Base-by-base conservation (phyloP, 2,113 vertebrate genomes). In the Turnix velox region DNA sequence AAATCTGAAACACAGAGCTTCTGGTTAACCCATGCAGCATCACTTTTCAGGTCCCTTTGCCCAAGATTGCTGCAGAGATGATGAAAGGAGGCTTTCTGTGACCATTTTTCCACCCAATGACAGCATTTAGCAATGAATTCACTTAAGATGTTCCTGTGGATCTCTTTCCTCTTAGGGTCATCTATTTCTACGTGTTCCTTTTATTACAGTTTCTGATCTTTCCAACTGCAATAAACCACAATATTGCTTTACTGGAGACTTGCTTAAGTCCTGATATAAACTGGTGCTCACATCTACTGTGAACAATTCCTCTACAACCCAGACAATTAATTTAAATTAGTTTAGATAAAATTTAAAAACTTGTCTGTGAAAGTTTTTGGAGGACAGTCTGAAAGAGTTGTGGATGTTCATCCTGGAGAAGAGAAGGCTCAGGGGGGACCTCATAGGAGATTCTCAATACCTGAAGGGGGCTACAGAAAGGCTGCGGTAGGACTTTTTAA, bases 61-160 rank as follows among this genome's bases (percentile, higher is more conserved):
- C 61, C 55, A 40, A 72, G 52, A 72, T 8, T 46, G 79, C 40
- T 75, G 57, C 27, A 35, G 0, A 39, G 62, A 79, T 1, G 54
- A 89, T 89, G 87, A 95, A 94, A 95, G 35, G 71, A 89, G 54
- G 62, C 55, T 91, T 96, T 79, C 69, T 61, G 55, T 91, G 91
- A 48, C 80, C n/a, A 27, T 87, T 91, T 51, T 62, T 94, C 46
- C 62, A 4, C 84, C 82, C 37, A 18, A 87, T 79, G 58, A 92
- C 88, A 92, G 92, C 46, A 17, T 31, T 35, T 5, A 76, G 46
- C 81, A 66, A 69, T 24, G 89, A 94, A 95, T 73, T 79, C 67
- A 31, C 89, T 66, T 84, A 87, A 87, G 89, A 83, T 91, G 80
- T 80, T 95, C 66, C 62, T 18, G 46, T 20, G 71, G 71, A 87